A percentile compares a stretch with the other conserved stretches of the same genome.
Evolutionary conservation across 1,140 invertebrate genomes (phyloP).

Genomic region (Zaprionus davidi): DNA sequence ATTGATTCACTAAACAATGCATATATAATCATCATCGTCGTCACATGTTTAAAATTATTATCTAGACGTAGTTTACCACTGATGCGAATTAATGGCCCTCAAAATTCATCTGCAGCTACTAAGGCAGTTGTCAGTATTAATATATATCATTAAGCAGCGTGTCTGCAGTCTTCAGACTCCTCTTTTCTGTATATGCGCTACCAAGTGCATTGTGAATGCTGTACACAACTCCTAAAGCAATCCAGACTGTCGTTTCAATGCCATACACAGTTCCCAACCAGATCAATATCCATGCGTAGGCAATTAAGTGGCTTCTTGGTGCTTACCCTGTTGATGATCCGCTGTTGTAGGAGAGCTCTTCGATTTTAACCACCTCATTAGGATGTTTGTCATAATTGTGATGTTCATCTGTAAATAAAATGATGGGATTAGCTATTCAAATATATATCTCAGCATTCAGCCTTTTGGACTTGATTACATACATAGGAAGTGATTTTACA

Average conservation of each 20-base stretch:
- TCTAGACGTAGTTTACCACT: slow-evolving; percentile 30
- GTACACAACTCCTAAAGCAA: slow-evolving; percentile 24
- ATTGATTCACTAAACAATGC: slow-evolving; percentile 46
- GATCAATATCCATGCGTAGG: slow-evolving; percentile 18
- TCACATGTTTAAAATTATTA: slow-evolving; percentile 27
- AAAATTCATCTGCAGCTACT: slow-evolving; percentile 20
- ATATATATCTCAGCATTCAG: neutral
- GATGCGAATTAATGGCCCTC: slow-evolving; percentile 29
- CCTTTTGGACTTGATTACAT: slow-evolving; percentile 14
- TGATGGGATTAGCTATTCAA: neutral
- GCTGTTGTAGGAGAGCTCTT: slow-evolving; percentile 91
- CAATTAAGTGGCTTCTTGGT: neutral
- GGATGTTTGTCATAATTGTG: slow-evolving; percentile 91
- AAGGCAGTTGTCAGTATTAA: slow-evolving; percentile 13
- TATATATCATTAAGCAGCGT: slow-evolving; percentile 17
- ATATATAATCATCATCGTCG: neutral
- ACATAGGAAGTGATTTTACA: slow-evolving; percentile 44
- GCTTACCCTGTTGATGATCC: slow-evolving; percentile 35
- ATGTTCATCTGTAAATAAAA: slow-evolving; percentile 84
- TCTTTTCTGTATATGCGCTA: neutral
- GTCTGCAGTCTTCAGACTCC: neutral
- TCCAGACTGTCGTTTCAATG: slow-evolving; percentile 27
- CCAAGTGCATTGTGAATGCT: slow-evolving; percentile 15
- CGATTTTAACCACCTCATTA: slow-evolving; percentile 96
- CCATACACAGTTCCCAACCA: slow-evolving; percentile 19